Evolutionary conservation across 2,888 invertebrate species (phyloP).

Genomic region (Lumbricus terrestris): DNA sequence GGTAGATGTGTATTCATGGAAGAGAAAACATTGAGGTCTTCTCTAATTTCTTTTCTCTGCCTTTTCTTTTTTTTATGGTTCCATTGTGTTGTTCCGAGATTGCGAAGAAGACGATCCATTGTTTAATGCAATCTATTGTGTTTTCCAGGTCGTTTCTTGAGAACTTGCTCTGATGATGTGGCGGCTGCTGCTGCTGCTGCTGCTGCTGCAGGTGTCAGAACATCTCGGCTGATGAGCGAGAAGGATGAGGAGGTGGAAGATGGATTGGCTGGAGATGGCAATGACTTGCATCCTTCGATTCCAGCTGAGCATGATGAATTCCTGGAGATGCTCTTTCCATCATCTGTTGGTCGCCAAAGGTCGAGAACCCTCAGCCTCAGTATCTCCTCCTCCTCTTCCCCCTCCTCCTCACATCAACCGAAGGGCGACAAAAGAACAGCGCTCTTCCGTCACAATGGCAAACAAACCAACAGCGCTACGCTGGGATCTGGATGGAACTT

Average conservation of each 20-base stretch:
- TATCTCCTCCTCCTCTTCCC: too few species aligned
- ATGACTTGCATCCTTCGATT: neutral
- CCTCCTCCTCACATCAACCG: neutral
- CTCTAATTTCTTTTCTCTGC: too few species aligned
- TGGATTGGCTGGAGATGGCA: neutral
- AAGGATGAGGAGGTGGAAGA: neutral
- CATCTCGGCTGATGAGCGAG: neutral
- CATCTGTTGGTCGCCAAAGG: neutral
- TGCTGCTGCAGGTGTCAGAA: neutral
- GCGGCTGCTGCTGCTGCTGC: neutral
- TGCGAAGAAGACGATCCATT: neutral
- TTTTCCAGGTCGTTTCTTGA: neutral
- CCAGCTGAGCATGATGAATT: neutral
- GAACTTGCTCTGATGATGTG: neutral
- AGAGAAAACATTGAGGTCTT: too few species aligned
- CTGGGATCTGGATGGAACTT: neutral
- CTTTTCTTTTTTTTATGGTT: too few species aligned
- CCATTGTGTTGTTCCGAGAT: neutral
- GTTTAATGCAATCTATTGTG: neutral
- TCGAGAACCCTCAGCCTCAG: neutral
- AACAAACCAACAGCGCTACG: neutral
- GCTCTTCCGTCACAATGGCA: neutral
- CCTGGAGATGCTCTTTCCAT: conserved; percentile 3
- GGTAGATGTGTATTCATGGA: too few species aligned
- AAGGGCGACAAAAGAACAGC: neutral